These are phyloP conservation scores for Drepana arcuata DNA, from an alignment of 1,140 invertebrate species.

Conservation along the genomic window DNA sequence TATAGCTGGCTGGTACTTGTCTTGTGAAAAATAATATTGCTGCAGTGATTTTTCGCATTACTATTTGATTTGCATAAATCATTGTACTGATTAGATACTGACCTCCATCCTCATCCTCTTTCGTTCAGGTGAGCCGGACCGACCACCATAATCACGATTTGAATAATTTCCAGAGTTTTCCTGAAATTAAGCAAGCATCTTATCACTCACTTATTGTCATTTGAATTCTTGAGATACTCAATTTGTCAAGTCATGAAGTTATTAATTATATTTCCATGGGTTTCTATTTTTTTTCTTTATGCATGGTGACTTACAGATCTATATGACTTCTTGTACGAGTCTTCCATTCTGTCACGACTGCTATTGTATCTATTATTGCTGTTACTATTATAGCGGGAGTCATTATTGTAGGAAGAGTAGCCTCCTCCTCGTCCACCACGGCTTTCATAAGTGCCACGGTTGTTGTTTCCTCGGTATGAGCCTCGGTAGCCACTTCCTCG, in stretches of 20 bases:
- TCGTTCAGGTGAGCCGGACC: constrained; percentile 63
- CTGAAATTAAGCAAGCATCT: no score
- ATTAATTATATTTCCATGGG: no score
- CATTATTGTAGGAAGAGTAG: constrained; percentile 46
- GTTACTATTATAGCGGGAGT: constrained; percentile 48
- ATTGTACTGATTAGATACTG: constrained; percentile 27
- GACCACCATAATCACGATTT: constrained; percentile 56
- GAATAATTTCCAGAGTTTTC: constrained; percentile 50
- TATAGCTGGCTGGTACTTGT: no score
- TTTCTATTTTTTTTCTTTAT: no score
- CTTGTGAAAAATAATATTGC: no score
- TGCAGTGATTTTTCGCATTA: no score
- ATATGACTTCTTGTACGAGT: constrained; percentile 65
- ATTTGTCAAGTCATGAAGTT: no score
- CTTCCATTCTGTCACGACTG: constrained; percentile 60
- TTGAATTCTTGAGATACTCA: no score
- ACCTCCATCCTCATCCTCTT: constrained; percentile 71
- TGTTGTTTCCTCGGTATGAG: constrained; percentile 48
- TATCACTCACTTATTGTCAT: no score
- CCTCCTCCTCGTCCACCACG: constrained; percentile 48
- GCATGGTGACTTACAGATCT: constrained; percentile 65
- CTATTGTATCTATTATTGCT: constrained; percentile 49
- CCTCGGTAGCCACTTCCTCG: constrained; percentile 49
- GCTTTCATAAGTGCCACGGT: constrained; percentile 48
- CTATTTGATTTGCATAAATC: no score